Conservation (phyloP, 2,888 invertebrate genomes). For the Drosophila diplacantha region DNA sequence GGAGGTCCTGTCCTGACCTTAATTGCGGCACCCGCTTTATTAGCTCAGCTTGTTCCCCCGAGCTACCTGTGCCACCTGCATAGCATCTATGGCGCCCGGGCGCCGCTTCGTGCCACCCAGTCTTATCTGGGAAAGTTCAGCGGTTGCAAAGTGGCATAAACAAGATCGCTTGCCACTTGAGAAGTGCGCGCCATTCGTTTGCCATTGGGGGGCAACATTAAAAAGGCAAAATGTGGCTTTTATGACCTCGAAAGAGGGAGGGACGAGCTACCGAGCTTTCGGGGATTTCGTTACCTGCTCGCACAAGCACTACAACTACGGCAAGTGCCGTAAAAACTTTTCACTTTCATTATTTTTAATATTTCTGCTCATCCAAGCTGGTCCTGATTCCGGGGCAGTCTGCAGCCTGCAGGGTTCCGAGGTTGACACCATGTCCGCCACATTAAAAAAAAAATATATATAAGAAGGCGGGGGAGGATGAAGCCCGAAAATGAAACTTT, state of each 20-base stretch:
- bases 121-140: constrained; percentile 45
- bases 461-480: constrained; percentile 24
- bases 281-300: constrained; percentile 14
- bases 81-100: background rate
- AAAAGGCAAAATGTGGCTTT: constrained; percentile 67
- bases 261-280: background rate
- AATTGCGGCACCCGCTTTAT: constrained; percentile 41
- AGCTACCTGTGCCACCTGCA: constrained; percentile 33
- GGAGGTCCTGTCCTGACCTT: constrained; percentile 22
- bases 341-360: constrained; percentile 68
- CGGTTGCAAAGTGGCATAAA: constrained; percentile 58
- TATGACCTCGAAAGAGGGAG: constrained; percentile 42
- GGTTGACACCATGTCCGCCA: constrained; percentile 35
- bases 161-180: constrained; percentile 67
- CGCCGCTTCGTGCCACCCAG: constrained; percentile 2
- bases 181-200: constrained; percentile 54
- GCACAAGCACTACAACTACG: constrained; percentile 25
- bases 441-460: constrained; percentile 44
- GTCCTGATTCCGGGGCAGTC: constrained; percentile 4
- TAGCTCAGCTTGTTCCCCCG: constrained; percentile 17
- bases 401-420: constrained; percentile 7
- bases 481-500: constrained; percentile 65
- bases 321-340: constrained; percentile 58
- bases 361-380: constrained; percentile 46
- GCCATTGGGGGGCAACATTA: constrained; percentile 44